phyloP scores from a whole-genome alignment of 2,888 invertebrate genomes.

The Nymphalis c-album region DNA sequence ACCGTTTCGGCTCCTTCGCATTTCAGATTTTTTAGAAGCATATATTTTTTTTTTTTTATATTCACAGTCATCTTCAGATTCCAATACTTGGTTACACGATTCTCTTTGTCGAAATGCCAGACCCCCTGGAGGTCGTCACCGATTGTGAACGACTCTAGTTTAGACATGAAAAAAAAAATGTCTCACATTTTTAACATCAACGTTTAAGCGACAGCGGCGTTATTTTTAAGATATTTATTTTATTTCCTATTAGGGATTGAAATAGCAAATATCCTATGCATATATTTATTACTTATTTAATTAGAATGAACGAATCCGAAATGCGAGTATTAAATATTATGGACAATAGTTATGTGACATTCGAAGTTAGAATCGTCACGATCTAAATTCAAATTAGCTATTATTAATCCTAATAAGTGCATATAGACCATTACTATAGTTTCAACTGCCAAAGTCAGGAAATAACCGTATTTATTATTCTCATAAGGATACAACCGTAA shows the following conservation, averaged over 20 bases:
- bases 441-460: conserved; percentile 25
- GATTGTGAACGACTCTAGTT: conserved; percentile 4
- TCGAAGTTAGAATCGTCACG: conserved; percentile 3
- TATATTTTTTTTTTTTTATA: too few relatives aligned
- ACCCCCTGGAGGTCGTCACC: conserved; percentile 11
- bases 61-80: background rate
- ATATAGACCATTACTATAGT: conserved; percentile 17
- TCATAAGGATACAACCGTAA: conserved; percentile 32
- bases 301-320: background rate
- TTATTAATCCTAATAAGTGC: conserved; percentile 4
- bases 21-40: too few relatives aligned
- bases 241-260: background rate
- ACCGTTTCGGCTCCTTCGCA: too few relatives aligned
- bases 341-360: background rate
- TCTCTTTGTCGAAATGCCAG: conserved; percentile 12
- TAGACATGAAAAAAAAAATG: background rate
- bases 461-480: conserved; percentile 31
- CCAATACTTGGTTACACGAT: background rate
- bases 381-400: conserved; percentile 8
- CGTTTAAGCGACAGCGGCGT: background rate
- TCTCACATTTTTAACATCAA: background rate
- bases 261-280: background rate
- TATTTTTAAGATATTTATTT: background rate
- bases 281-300: background rate
- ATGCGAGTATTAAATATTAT: background rate